phyloP scores from a whole-genome alignment of 2,797 vertebrate genomes.

The Clarias laeviceps region DNA sequence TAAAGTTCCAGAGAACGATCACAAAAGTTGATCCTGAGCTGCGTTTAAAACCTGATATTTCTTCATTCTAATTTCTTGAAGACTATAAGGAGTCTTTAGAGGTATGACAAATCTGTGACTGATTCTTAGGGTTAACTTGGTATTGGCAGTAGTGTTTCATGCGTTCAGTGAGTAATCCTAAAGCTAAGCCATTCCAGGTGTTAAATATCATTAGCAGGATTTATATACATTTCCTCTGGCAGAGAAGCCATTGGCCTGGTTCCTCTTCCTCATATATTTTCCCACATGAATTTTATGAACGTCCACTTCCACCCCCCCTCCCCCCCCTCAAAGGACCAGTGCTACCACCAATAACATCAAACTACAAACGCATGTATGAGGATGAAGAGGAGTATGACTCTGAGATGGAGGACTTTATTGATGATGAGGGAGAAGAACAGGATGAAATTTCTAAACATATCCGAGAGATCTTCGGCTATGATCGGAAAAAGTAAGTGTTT shows the following conservation, averaged over 20 bases:
- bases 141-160: background rate
- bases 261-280: too few species aligned
- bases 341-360: conserved; percentile 80
- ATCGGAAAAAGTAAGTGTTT: conserved; percentile 79
- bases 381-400: conserved; percentile 92
- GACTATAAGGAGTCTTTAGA: background rate
- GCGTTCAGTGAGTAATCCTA: background rate
- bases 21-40: background rate
- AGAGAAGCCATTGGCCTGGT: background rate
- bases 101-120: background rate
- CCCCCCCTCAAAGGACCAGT: conserved; percentile 64
- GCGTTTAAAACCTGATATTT: background rate
- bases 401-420: conserved; percentile 99
- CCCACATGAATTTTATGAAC: background rate
- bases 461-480: conserved; percentile 95
- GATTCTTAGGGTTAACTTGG: background rate
- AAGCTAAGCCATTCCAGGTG: background rate
- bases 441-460: conserved; percentile 96
- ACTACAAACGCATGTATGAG: conserved; percentile 86
- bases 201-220: background rate
- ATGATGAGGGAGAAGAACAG: conserved; percentile 86
- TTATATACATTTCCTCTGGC: background rate
- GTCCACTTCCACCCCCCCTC: background rate
- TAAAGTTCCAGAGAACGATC: background rate
- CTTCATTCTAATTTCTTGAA: background rate